Percentiles rank a stretch among this genome's conserved stretches.
Evolutionary conservation across 2,797 vertebrate genomes (phyloP).

Genomic region (Chanos chanos): DNA sequence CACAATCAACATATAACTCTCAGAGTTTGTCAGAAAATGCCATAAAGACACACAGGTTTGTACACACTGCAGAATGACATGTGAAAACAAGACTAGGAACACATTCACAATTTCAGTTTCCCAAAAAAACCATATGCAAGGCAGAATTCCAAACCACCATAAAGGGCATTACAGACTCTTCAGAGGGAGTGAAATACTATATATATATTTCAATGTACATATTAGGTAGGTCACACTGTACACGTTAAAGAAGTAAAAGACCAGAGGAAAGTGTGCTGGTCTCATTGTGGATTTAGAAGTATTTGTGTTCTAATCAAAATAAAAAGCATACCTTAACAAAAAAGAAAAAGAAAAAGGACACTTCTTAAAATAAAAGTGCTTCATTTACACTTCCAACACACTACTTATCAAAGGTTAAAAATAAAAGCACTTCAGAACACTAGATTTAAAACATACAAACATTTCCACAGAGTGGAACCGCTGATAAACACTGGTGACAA

Average conservation of each 20-base stretch:
- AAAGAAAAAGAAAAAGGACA: constrained; percentile 62
- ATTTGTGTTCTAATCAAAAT: too few relatives aligned
- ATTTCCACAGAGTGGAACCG: background rate
- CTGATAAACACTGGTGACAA: background rate
- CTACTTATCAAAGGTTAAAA: background rate
- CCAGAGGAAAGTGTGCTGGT: too few relatives aligned
- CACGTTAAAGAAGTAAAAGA: too few relatives aligned
- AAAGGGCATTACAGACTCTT: constrained; percentile 10
- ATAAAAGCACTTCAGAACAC: constrained; percentile 57
- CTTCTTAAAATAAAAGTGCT: constrained; percentile 55
- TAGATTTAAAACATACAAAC: background rate
- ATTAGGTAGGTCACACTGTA: too few relatives aligned
- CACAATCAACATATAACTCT: too few relatives aligned
- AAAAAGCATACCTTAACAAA: background rate
- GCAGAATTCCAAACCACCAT: constrained; percentile 15
- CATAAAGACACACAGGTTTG: background rate
- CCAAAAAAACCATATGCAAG: background rate
- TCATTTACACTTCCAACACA: constrained; percentile 28
- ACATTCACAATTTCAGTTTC: background rate
- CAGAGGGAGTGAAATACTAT: constrained; percentile 2
- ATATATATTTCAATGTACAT: too few relatives aligned
- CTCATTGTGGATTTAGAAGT: too few relatives aligned
- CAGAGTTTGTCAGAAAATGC: too few relatives aligned
- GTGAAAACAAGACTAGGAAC: background rate
- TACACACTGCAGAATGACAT: background rate